A percentile compares a stretch with the other conserved stretches of the same genome.
Evolutionary conservation across 2,113 vertebrate species (phyloP).

Genomic region (Sceloporus undulatus): DNA sequence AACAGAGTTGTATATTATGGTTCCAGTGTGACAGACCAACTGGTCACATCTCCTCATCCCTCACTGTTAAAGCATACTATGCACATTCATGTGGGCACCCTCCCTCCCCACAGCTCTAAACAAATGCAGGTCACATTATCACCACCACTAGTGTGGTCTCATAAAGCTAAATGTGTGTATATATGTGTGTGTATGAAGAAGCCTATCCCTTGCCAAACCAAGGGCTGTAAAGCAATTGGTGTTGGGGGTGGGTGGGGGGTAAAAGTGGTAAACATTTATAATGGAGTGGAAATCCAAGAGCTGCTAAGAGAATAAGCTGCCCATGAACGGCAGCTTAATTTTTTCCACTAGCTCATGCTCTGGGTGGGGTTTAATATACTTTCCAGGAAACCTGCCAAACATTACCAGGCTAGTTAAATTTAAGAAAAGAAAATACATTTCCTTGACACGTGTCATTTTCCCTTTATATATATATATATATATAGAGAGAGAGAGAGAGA

Average conservation of each 20-base stretch:
- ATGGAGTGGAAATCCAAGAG: constrained; percentile 59
- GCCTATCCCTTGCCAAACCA: constrained; percentile 49
- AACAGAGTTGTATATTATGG: background rate
- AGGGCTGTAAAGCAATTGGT: constrained; percentile 30
- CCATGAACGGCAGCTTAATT: background rate
- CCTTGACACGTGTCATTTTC: background rate
- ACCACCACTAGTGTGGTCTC: constrained; percentile 61
- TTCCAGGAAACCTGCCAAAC: constrained; percentile 73
- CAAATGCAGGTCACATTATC: constrained; percentile 35
- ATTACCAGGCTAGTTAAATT: constrained; percentile 27
- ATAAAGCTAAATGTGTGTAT: background rate
- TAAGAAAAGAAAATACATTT: background rate
- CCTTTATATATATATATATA: no score
- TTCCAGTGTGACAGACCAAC: background rate
- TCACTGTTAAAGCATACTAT: no score
- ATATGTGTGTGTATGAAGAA: fast-evolving
- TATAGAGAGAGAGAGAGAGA: no score
- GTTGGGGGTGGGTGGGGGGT: constrained; percentile 35
- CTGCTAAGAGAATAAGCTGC: constrained; percentile 54
- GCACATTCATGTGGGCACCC: background rate
- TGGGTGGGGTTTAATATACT: constrained; percentile 55
- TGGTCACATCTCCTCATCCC: no score
- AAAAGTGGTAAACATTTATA: constrained; percentile 70
- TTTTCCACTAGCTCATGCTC: constrained; percentile 62
- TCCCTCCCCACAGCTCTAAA: no score